Conservation (phyloP, 2,888 invertebrate genomes). For the Dryomyza anilis region DNA sequence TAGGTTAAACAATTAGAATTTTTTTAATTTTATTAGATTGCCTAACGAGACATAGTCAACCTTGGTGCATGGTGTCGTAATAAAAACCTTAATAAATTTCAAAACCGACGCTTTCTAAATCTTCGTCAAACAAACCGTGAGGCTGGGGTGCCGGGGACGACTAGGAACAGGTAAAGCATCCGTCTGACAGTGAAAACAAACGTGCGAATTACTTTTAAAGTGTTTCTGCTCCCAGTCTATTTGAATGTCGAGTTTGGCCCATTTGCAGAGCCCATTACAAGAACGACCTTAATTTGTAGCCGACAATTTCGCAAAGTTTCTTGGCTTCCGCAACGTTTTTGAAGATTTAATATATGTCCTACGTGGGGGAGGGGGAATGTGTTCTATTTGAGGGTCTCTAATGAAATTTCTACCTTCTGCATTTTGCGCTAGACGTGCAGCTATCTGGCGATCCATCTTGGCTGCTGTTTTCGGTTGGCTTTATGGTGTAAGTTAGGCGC, state of each 20-base stretch:
- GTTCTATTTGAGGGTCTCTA: background rate
- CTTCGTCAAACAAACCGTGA: background rate
- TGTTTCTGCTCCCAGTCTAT: background rate
- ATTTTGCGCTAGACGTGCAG: background rate
- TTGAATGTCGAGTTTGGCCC: background rate
- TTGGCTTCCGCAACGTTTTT: too few species aligned
- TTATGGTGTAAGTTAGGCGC: constrained; percentile 5
- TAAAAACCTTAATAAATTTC: constrained; percentile 7
- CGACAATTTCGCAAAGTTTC: too few species aligned
- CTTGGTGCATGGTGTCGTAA: too few species aligned
- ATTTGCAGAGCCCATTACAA: too few species aligned
- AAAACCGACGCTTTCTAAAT: background rate
- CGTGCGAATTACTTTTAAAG: background rate
- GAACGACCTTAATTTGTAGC: too few species aligned
- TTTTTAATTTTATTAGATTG: too few species aligned
- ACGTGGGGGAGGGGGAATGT: background rate
- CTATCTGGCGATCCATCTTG: constrained; percentile 60
- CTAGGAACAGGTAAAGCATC: background rate
- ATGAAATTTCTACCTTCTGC: constrained; percentile 2
- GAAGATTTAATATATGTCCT: too few species aligned
- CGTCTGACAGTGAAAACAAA: background rate
- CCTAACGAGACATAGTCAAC: too few species aligned
- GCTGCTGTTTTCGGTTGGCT: constrained; percentile 9
- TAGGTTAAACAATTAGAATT: too few species aligned
- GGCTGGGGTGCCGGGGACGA: background rate